Percentiles rank a stretch among this genome's conserved stretches.
These are phyloP conservation scores for Neomorphus geoffroyi DNA, from an alignment of 2,797 vertebrate species.

Conservation along the genomic window DNA sequence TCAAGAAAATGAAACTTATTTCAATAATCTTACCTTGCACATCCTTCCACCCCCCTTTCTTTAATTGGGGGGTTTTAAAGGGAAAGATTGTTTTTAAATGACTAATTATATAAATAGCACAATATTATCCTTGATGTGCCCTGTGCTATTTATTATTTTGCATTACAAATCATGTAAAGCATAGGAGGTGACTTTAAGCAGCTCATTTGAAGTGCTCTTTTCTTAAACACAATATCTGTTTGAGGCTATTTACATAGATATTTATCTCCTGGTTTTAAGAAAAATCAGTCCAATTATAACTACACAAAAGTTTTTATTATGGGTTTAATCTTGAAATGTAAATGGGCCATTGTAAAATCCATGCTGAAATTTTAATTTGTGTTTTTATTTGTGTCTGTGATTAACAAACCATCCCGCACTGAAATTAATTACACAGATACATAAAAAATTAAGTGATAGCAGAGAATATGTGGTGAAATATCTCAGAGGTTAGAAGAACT, in stretches of 20 bases:
- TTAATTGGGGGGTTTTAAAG: conserved; percentile 72
- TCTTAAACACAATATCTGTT: conserved; percentile 67
- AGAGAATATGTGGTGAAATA: conserved; percentile 27
- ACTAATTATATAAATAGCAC: conserved; percentile 73
- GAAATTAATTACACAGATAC: conserved; percentile 68
- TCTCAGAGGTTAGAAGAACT: conserved; percentile 29
- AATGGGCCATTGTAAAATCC: conserved; percentile 64
- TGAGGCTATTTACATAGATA: conserved; percentile 74
- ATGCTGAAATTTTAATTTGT: conserved; percentile 70
- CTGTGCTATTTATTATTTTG: conserved; percentile 71
- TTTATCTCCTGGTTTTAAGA: conserved; percentile 68
- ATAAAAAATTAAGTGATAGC: conserved; percentile 56
- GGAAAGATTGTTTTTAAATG: conserved; percentile 69
- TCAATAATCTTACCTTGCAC: conserved; percentile 59
- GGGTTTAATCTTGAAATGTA: conserved; percentile 71
- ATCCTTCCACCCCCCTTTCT: background rate
- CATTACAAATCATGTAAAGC: conserved; percentile 73
- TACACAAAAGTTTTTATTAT: conserved; percentile 73
- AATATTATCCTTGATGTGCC: conserved; percentile 54
- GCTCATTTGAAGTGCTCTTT: conserved; percentile 69
- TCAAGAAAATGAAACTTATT: conserved; percentile 53
- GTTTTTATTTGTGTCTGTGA: conserved; percentile 62
- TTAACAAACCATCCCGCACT: conserved; percentile 47
- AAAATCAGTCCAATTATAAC: conserved; percentile 75
- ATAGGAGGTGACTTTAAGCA: conserved; percentile 74